phyloP scores from a whole-genome alignment of 2,797 vertebrate species.

The Buphagus erythrorhynchus region DNA sequence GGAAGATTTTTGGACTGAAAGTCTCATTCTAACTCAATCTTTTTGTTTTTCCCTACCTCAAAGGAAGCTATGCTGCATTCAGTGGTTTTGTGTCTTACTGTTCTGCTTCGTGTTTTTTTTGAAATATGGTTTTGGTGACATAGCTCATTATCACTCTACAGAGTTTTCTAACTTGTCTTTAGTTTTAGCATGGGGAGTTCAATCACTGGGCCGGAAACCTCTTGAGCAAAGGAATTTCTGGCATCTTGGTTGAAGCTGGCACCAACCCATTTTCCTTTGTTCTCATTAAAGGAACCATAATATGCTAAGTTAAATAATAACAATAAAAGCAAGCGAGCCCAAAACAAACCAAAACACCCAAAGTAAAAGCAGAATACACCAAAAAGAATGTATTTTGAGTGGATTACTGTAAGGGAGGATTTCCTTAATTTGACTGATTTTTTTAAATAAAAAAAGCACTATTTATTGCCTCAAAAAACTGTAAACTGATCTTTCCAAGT shows the following conservation, averaged over 20 bases:
- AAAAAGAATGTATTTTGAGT: not conserved
- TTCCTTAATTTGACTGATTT: not conserved
- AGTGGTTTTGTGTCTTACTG: not conserved
- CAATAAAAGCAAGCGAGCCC: not conserved
- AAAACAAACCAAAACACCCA: not conserved
- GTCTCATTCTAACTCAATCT: not conserved
- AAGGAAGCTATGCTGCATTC: not conserved
- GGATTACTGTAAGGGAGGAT: not conserved
- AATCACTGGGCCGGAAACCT: slow-evolving; percentile 39
- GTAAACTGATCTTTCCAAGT: slow-evolving; percentile 22
- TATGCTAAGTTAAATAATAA: slow-evolving; percentile 13
- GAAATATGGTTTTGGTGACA: not conserved
- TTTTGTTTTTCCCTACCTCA: rapidly evolving
- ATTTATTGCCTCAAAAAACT: not conserved
- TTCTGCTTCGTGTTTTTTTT: not conserved
- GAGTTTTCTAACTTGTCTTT: slow-evolving; percentile 20
- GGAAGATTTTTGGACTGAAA: not conserved
- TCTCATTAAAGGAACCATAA: slow-evolving; percentile 57
- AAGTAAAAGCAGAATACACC: not conserved
- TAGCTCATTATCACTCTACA: not conserved
- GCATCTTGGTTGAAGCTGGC: slow-evolving; percentile 53
- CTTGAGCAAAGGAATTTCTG: slow-evolving; percentile 63
- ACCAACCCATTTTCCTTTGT: slow-evolving; percentile 56
- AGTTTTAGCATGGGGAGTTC: not conserved
- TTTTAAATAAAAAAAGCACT: not conserved